These are phyloP conservation scores for Ambastaia sidthimunki DNA, from an alignment of 2,797 vertebrate genomes.

Conservation along the genomic window DNA sequence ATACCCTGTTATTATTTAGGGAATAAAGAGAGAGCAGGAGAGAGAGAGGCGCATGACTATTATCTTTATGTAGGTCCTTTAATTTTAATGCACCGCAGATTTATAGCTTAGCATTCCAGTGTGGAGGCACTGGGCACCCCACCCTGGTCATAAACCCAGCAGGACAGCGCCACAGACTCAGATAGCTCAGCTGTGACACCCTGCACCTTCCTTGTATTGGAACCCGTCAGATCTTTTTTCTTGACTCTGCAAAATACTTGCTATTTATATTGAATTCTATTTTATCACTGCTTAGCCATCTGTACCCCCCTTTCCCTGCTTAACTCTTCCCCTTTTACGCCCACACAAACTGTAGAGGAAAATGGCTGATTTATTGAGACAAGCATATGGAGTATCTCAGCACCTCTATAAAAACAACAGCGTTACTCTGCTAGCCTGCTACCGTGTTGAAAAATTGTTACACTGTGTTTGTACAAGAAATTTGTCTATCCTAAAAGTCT, in stretches of 20 bases:
- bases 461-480: slow-evolving; percentile 19
- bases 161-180: slow-evolving; percentile 73
- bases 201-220: slow-evolving; percentile 65
- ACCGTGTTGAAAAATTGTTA: slow-evolving; percentile 20
- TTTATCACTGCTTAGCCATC: background rate
- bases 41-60: slow-evolving; percentile 81
- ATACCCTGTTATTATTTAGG: slow-evolving; percentile 86
- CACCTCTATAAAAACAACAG: slow-evolving; percentile 66
- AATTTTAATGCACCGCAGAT: slow-evolving; percentile 88
- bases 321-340: background rate
- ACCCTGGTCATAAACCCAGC: slow-evolving; percentile 80
- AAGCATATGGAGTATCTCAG: background rate
- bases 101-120: slow-evolving; percentile 85
- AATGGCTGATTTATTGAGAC: slow-evolving; percentile 30
- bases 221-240: slow-evolving; percentile 30
- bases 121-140: slow-evolving; percentile 73
- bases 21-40: slow-evolving; percentile 71
- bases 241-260: slow-evolving; percentile 6
- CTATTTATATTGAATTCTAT: slow-evolving; percentile 24
- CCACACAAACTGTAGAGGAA: slow-evolving; percentile 1
- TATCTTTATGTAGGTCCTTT: slow-evolving; percentile 89
- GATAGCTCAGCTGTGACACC: slow-evolving; percentile 75
- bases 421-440: slow-evolving; percentile 51
- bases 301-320: background rate
- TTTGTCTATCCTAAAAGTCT: too few relatives aligned